Conservation (phyloP, 2,888 invertebrate genomes). For the Ormia ochracea region DNA sequence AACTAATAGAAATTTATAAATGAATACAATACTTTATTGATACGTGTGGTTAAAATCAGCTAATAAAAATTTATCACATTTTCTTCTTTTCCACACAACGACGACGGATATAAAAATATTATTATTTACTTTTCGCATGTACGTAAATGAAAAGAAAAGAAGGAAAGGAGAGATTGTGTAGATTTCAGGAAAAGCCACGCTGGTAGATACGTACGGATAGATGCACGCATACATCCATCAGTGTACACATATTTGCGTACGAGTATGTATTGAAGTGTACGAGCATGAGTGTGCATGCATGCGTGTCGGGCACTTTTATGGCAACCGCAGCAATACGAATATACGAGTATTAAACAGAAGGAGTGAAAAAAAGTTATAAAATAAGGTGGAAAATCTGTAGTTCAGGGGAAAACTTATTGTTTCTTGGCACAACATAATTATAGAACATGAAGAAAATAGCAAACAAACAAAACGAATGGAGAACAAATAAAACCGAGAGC, state of each 20-base stretch:
- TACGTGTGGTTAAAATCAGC: not conserved
- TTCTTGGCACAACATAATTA: slow-evolving; percentile 41
- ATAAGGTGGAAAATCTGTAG: slow-evolving; percentile 13
- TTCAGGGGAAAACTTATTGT: slow-evolving; percentile 39
- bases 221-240: not conserved
- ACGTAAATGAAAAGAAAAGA: slow-evolving; percentile 39
- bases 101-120: slow-evolving; percentile 37
- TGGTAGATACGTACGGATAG: too few relatives aligned
- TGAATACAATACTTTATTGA: slow-evolving; percentile 11
- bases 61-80: slow-evolving; percentile 41
- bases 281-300: not conserved
- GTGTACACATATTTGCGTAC: not conserved
- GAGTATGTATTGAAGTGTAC: not conserved
- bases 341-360: slow-evolving; percentile 4
- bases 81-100: not conserved
- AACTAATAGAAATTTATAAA: slow-evolving; percentile 5
- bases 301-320: slow-evolving; percentile 21
- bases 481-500: slow-evolving; percentile 23
- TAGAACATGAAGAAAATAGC: slow-evolving; percentile 7
- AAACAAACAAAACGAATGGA: not conserved
- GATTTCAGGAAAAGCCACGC: slow-evolving; percentile 11
- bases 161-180: slow-evolving; percentile 1
- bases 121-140: slow-evolving; percentile 61
- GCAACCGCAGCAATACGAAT: slow-evolving; percentile 35
- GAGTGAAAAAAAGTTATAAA: not conserved